Conservation (phyloP, 2,888 invertebrate species). For the Archaeoteleia sp. region DNA sequence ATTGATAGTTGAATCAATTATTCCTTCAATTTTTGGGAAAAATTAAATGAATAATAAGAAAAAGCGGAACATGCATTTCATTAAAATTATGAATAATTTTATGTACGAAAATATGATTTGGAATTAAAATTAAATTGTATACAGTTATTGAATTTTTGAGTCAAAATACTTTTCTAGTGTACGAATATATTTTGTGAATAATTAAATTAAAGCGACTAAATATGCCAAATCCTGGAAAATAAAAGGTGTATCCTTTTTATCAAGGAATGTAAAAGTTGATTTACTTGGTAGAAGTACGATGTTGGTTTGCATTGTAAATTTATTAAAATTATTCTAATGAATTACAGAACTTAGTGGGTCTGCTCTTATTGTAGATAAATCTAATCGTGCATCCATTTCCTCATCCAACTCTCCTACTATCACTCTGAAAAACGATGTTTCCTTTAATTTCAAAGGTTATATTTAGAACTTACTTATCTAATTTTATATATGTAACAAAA, state of each 20-base stretch:
- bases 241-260: slow-evolving; percentile 35
- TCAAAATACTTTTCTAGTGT: slow-evolving; percentile 27
- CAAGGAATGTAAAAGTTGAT: slow-evolving; percentile 24
- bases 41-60: too few species aligned
- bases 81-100: slow-evolving; percentile 7
- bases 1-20: too few species aligned
- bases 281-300: slow-evolving; percentile 11
- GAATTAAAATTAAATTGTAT: slow-evolving; percentile 6
- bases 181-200: slow-evolving; percentile 40
- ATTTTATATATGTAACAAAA: not conserved
- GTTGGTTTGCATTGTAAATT: slow-evolving; percentile 27
- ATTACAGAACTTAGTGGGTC: slow-evolving; percentile 89
- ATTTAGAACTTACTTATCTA: not conserved
- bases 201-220: slow-evolving; percentile 20
- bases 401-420: slow-evolving; percentile 91
- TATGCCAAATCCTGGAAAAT: slow-evolving; percentile 15
- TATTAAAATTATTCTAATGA: slow-evolving; percentile 76
- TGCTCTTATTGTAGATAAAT: slow-evolving; percentile 87
- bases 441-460: not conserved
- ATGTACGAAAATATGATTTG: not conserved
- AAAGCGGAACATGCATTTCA: too few species aligned
- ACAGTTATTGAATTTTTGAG: slow-evolving; percentile 7
- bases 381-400: slow-evolving; percentile 86
- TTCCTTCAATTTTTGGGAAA: too few species aligned
- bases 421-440: slow-evolving; percentile 76